These are phyloP conservation scores for Coenonympha glycerion DNA, from an alignment of 2,888 invertebrate genomes.

Conservation along the genomic window DNA sequence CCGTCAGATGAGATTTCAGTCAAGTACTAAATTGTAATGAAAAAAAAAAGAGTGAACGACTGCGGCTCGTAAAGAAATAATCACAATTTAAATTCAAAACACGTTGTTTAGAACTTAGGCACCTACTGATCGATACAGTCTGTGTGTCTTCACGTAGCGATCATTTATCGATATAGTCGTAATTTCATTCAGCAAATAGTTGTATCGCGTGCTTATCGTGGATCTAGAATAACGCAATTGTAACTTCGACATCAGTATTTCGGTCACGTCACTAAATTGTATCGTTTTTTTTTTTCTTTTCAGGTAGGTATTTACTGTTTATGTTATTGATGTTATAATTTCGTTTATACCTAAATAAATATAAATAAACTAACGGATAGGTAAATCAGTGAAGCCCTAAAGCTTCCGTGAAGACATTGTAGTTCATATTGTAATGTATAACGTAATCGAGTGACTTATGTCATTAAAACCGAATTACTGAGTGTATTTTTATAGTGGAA, in stretches of 20 bases:
- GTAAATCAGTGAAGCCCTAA: too few relatives aligned
- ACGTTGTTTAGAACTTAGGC: background rate
- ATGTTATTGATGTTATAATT: too few relatives aligned
- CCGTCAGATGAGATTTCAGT: too few relatives aligned
- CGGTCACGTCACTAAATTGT: conserved; percentile 12
- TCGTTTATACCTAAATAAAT: too few relatives aligned
- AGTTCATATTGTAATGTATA: too few relatives aligned
- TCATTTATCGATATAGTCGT: conserved; percentile 17
- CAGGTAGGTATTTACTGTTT: background rate
- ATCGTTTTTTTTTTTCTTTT: background rate
- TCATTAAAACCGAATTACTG: too few relatives aligned
- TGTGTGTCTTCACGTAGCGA: conserved; percentile 8
- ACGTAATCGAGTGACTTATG: too few relatives aligned
- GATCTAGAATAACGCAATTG: conserved; percentile 21
- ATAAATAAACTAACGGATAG: too few relatives aligned
- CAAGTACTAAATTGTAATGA: too few relatives aligned
- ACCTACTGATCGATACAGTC: conserved; percentile 8
- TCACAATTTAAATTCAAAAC: conserved; percentile 1
- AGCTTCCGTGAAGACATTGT: too few relatives aligned
- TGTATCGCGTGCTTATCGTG: conserved; percentile 31
- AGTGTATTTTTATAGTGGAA: too few relatives aligned
- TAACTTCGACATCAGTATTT: conserved; percentile 17
- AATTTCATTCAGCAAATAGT: conserved; percentile 32
- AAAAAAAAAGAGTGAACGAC: too few relatives aligned
- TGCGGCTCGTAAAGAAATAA: background rate